Evolutionary conservation across 2,113 vertebrate genomes (phyloP), one percentile per base, ranked within the genome.

Genomic region (Limanda limanda): DNA sequence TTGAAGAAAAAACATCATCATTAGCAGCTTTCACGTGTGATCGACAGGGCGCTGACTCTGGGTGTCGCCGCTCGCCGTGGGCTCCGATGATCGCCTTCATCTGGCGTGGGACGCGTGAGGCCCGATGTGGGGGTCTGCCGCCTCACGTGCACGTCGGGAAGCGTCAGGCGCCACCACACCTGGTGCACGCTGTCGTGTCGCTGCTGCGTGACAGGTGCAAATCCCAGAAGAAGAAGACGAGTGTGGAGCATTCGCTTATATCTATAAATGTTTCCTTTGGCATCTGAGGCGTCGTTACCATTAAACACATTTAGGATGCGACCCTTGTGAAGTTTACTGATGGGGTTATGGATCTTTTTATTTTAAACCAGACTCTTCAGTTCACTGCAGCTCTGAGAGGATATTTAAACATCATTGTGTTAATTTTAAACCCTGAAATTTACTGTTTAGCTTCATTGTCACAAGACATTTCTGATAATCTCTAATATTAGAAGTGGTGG

Each of bases 1-100:
- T 89, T 92, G 92, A 90, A 89, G 87, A 81, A 91, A 91, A 23
- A 56, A 91, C 90, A 88, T 91, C 90, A 92, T 93, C 90, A 92
- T 92, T 94, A 92, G 89, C 87, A 71, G 89, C 78, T 64, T 88
- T 89, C 86, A 82, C 74, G 65, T 60, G 80, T 90, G 86, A 89
- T 80, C 79, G 91, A 91, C 82, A 60, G 78, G 86, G 73, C 70
- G 37, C 52, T 62, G 86, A 74, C 84, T 89, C 66, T 79, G 72
- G 71, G 85, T 85, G 89, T 84, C 58, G 59, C 85, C 72, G 74
- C 74, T 74, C 70, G 64, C 86, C 55, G 45, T 42, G 58, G 83
- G 81, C 81, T 87, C 81, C 85, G 88, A 88, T 85, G 88, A 82
- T 87, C 24, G 86, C 88, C 85, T 86, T 88, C 81, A 67, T 84